Conservation (phyloP, 2,888 invertebrate genomes). For the Sceliomorpha sp. region DNA sequence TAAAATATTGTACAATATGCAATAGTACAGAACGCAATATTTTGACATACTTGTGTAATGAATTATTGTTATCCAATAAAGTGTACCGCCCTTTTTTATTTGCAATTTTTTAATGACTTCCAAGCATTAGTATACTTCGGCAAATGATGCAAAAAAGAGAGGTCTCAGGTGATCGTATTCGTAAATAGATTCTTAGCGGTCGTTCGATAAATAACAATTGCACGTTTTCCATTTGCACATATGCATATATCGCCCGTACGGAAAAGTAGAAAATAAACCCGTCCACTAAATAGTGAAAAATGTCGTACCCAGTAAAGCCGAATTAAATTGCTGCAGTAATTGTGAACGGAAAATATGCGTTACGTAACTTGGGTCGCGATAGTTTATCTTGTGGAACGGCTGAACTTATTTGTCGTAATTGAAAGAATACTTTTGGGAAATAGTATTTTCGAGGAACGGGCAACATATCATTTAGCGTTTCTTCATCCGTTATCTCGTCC, state of each 20-base stretch:
- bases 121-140: too few species aligned
- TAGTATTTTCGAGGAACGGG: slow-evolving; percentile 14
- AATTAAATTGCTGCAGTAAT: slow-evolving; percentile 14
- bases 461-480: slow-evolving; percentile 25
- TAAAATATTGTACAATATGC: too few species aligned
- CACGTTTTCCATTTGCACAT: slow-evolving; percentile 18
- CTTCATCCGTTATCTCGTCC: slow-evolving; percentile 9
- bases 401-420: slow-evolving; percentile 10
- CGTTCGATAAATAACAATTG: slow-evolving; percentile 22
- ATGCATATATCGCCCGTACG: slow-evolving; percentile 8
- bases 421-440: slow-evolving; percentile 28
- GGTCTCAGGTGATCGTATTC: slow-evolving; percentile 12
- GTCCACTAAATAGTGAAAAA: slow-evolving; percentile 25
- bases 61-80: too few species aligned
- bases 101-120: slow-evolving; percentile 11
- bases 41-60: too few species aligned
- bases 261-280: slow-evolving; percentile 5
- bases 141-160: slow-evolving; percentile 8
- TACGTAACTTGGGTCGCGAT: slow-evolving; percentile 32
- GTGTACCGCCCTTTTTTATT: too few species aligned
- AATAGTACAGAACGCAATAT: too few species aligned
- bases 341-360: slow-evolving; percentile 18
- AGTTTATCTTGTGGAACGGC: too few species aligned
- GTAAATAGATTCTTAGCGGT: slow-evolving; percentile 24
- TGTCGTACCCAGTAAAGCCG: too few species aligned